These are phyloP conservation scores for Rhodeus uyekii DNA, from an alignment of 2,797 vertebrate species.

Conservation along the genomic window DNA sequence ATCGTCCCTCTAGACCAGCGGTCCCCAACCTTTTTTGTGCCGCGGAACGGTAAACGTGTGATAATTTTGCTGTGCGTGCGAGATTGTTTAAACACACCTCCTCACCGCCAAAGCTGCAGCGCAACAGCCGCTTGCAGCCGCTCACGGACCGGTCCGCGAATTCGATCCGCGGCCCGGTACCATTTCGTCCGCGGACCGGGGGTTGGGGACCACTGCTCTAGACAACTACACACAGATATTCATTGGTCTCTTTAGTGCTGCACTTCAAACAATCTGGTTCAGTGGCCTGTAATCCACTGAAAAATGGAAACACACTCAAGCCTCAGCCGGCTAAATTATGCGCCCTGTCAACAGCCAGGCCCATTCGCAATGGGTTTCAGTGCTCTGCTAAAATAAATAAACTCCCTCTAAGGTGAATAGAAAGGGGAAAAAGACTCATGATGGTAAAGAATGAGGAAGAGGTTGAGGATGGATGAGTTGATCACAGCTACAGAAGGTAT, in stretches of 20 bases:
- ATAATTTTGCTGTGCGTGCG: too few species aligned
- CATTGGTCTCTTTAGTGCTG: slow-evolving; percentile 76
- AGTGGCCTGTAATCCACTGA: slow-evolving; percentile 59
- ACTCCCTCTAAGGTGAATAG: slow-evolving; percentile 43
- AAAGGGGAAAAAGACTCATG: slow-evolving; percentile 59
- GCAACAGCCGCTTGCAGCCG: too few species aligned
- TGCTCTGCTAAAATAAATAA: slow-evolving; percentile 64
- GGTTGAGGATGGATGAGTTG: slow-evolving; percentile 25
- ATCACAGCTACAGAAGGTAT: slow-evolving; percentile 48
- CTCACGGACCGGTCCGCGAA: too few species aligned
- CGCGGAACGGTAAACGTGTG: too few species aligned
- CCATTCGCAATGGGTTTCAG: slow-evolving; percentile 42
- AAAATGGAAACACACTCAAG: slow-evolving; percentile 58
- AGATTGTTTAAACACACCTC: too few species aligned
- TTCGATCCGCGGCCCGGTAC: too few species aligned
- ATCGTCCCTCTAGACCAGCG: slow-evolving; percentile 73
- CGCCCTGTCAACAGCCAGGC: slow-evolving; percentile 60
- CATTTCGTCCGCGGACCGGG: too few species aligned
- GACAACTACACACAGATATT: slow-evolving; percentile 79
- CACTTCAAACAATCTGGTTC: slow-evolving; percentile 62
- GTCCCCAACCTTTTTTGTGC: too few species aligned
- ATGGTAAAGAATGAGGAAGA: slow-evolving; percentile 44
- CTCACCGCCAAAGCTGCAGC: too few species aligned
- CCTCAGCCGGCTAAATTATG: slow-evolving; percentile 62
- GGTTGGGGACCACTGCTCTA: too few species aligned